Evolutionary conservation across 2,888 invertebrate species (phyloP).

Genomic region (Chaetogeoica ovagalla): DNA sequence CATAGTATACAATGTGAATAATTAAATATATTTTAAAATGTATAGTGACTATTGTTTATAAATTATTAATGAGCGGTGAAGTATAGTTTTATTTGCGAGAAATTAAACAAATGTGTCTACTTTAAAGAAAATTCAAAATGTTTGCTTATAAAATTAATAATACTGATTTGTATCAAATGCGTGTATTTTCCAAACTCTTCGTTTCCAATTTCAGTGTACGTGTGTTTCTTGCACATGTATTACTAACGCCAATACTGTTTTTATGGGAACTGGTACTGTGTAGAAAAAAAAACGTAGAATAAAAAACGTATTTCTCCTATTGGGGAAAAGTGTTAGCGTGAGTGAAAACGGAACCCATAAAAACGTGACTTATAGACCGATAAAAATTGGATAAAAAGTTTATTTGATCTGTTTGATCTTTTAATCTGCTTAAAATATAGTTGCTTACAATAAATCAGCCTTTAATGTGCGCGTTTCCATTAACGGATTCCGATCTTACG

Average conservation of each 20-base stretch:
- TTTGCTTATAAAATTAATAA: no score
- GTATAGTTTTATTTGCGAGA: no score
- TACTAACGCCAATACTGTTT: constrained; percentile 31
- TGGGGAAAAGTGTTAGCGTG: constrained; percentile 14
- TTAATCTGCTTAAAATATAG: constrained; percentile 48
- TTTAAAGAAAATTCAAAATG: no score
- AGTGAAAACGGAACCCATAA: constrained; percentile 40
- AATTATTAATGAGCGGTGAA: no score
- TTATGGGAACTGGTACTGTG: constrained; percentile 3
- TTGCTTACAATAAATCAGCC: constrained; percentile 42
- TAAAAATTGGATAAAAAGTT: constrained; percentile 51
- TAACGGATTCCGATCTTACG: constrained; percentile 11
- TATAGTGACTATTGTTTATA: no score
- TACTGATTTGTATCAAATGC: no score
- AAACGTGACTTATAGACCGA: constrained; percentile 44
- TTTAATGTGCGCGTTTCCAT: not conserved
- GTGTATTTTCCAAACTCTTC: not conserved
- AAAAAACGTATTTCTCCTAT: constrained; percentile 24
- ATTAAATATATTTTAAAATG: no score
- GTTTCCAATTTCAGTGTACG: constrained; percentile 16
- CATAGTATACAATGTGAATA: no score
- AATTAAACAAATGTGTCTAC: no score
- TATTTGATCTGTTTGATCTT: constrained; percentile 47
- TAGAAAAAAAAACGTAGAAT: constrained; percentile 16
- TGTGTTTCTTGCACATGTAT: constrained; percentile 5